Base-by-base conservation (phyloP, 2,888 invertebrate species). In the Hyposoter dolosus region DNA sequence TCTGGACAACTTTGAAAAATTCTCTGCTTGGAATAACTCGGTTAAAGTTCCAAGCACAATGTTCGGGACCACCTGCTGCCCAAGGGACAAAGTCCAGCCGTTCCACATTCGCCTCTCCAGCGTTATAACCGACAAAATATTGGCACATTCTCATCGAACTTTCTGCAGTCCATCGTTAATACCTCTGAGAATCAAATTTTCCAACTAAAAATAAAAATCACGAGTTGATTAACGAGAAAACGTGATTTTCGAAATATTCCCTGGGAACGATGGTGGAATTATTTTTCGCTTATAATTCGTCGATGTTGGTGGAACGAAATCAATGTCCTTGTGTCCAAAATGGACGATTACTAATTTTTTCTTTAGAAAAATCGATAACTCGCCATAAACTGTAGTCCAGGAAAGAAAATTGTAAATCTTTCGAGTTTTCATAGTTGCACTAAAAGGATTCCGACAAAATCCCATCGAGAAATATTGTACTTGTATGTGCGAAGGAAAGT, bases 381-480 rank as follows among this genome's bases (percentile, higher is more conserved):
- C n/a, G 3, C n/a, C 50, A 17, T 47, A 5, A 50, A 53, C 7
- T 19, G 53, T 4, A 53, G 53, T 10, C 19, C 53, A 19, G 9
- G 19, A 9, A 53, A 12, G 12, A 12, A 23, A 19, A 56, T 12
- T 56, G 23, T 19, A 53, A 23, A 23, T 53, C 53, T 9, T 53
- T 69, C 47, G 71, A 71, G 45, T 56, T 47, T 56, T 32, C 66
- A 43, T 60, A 19, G 28, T 63, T 17, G 50, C 23, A 40, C 50
- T 23, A 12, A 50, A 43, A 12, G 68, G 74, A 43, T 65, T 32
- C 7, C 32, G 19, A 56, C 9, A 40, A 40, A 75, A 82, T 82
- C 74, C 74, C 32, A 60, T 82, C 84, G 63, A 74, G 74, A 74
- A 78, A 74, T 78, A 69, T 43, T 40, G 77, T n/a, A n/a, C n/a